These are phyloP conservation scores for Linepithema humile DNA, from an alignment of 1,140 invertebrate species.

Conservation along the genomic window DNA sequence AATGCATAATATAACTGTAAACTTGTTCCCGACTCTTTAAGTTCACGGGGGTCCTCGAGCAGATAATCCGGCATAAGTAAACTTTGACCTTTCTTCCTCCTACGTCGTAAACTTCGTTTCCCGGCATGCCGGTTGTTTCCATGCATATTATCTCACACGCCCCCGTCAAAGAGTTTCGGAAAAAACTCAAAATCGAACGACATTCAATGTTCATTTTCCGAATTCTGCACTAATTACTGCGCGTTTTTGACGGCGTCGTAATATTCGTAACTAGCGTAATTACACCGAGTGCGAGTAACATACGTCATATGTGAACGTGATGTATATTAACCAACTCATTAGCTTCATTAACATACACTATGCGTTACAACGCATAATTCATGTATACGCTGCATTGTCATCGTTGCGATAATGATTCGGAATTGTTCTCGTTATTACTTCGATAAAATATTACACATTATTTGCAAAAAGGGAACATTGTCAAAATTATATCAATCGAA, in stretches of 20 bases:
- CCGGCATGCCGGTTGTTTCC: conserved; percentile 18
- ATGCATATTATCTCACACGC: conserved; percentile 29
- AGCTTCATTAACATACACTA: conserved; percentile 47
- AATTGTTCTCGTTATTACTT: conserved; percentile 21
- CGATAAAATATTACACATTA: not conserved
- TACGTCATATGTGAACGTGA: conserved; percentile 44
- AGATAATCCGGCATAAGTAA: conserved; percentile 54
- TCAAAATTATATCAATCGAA: not conserved
- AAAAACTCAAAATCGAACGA: conserved; percentile 15
- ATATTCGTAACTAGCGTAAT: conserved; percentile 39
- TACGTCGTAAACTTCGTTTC: conserved; percentile 47
- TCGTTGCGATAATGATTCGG: conserved; percentile 28
- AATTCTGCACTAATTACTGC: conserved; percentile 39
- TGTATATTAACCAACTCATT: conserved; percentile 58
- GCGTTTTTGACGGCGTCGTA: conserved; percentile 35
- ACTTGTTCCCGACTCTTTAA: conserved; percentile 65
- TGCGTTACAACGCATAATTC: conserved; percentile 8
- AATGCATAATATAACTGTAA: conserved; percentile 64
- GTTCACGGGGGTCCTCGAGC: conserved; percentile 52
- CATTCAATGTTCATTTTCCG: not conserved
- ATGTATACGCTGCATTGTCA: not conserved
- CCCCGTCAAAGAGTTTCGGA: not conserved
- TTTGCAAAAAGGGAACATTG: not conserved
- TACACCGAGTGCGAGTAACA: conserved; percentile 21
- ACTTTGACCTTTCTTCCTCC: conserved; percentile 48